A percentile compares a stretch with the other conserved stretches of the same genome.
These are phyloP conservation scores for Eurytoma adleriae DNA, from an alignment of 2,888 invertebrate genomes.

Conservation along the genomic window DNA sequence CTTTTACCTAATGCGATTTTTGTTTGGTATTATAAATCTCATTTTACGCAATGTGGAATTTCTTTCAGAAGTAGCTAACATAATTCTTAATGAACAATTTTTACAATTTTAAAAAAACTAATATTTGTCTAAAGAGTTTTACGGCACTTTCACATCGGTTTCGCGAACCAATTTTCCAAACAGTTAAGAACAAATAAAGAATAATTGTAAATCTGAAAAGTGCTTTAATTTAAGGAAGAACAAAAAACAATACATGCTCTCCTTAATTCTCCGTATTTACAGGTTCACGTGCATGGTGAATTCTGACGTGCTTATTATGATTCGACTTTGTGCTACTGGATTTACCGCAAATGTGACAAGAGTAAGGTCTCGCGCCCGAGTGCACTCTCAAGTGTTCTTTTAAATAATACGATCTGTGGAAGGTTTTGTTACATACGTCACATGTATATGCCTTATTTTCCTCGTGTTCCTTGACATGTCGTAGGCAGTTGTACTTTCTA, in stretches of 20 bases:
- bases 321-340: conserved; percentile 93
- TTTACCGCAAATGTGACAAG: conserved; percentile 93
- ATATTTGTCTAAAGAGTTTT: conserved; percentile 17
- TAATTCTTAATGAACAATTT: conserved; percentile 22
- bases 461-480: conserved; percentile 91
- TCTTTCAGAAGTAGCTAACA: conserved; percentile 6
- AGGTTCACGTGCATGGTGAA: conserved; percentile 92
- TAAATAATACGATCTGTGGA: conserved; percentile 91
- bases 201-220: background rate
- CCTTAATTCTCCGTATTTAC: conserved; percentile 88
- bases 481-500: conserved; percentile 90
- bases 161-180: conserved; percentile 17
- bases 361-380: conserved; percentile 87
- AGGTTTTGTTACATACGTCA: conserved; percentile 87
- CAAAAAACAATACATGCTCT: conserved; percentile 29
- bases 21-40: no score
- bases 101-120: conserved; percentile 15
- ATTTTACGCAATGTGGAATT: no score
- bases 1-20: no score
- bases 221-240: background rate
- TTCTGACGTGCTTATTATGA: conserved; percentile 92
- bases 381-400: conserved; percentile 92
- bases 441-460: conserved; percentile 87
- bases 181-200: background rate
- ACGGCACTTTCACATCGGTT: conserved; percentile 33